Conservation (phyloP, 2,888 invertebrate species). For the Catotricha subobsoleta region DNA sequence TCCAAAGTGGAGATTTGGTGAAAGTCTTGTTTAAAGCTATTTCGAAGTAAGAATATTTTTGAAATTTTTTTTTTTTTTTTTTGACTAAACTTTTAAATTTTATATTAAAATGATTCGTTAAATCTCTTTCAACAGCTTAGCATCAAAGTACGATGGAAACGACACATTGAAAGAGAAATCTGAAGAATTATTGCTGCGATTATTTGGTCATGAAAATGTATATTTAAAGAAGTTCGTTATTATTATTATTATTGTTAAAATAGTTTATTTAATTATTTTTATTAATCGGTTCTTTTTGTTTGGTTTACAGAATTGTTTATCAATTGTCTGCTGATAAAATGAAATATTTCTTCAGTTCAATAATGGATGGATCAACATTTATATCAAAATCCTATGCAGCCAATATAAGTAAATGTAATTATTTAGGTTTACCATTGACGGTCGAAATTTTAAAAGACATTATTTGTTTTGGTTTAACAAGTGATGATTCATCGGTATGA, state of each 20-base stretch:
- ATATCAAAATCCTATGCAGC: conserved; percentile 14
- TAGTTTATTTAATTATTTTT: neutral
- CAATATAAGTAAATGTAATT: conserved; percentile 10
- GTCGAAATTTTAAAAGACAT: conserved; percentile 18
- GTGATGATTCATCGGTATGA: conserved; percentile 6
- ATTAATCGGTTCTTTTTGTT: neutral
- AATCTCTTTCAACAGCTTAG: conserved; percentile 11
- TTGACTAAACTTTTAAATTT: too few species aligned
- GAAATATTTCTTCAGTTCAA: conserved; percentile 19
- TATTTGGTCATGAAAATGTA: conserved; percentile 14
- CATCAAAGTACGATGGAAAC: conserved; percentile 14
- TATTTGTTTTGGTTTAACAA: conserved; percentile 14
- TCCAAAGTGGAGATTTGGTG: conserved; percentile 18
- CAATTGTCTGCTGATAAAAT: conserved; percentile 16
- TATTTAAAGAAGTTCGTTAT: neutral
- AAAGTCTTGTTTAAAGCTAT: conserved; percentile 17
- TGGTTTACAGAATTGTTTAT: conserved; percentile 12
- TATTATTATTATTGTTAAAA: neutral
- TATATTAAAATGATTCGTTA: neutral
- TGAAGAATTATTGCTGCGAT: conserved; percentile 17
- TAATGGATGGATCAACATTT: conserved; percentile 19
- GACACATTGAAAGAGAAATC: conserved; percentile 15
- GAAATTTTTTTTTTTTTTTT: too few species aligned
- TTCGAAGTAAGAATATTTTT: conserved; percentile 10
- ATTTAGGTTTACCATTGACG: conserved; percentile 22